Base-by-base conservation (phyloP, 2,888 invertebrate species). In the Odontocolon sp. region DNA sequence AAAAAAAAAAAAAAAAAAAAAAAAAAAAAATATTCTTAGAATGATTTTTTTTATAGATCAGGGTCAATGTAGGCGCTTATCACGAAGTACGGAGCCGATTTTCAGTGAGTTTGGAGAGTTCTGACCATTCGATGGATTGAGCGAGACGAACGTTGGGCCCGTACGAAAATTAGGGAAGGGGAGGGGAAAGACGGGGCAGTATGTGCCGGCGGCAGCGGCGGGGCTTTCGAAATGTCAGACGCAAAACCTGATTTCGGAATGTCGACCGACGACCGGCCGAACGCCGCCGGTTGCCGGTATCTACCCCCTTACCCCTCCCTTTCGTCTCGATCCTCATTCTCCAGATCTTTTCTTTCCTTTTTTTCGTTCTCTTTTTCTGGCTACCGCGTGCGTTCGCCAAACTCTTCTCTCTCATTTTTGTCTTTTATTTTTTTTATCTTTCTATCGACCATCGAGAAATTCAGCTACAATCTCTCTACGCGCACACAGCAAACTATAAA, bases 191-290 rank as follows among this genome's bases (percentile, higher is more conserved):
- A 75, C 47, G 18, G 36, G 71, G 77, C 77, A 77, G 72, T n/a
- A 14, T 63, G 68, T 57, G 69, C 80, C 68, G 69, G 75, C 66
- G 78, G 63, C 67, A 54, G 70, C 74, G 59, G 72, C 73, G 68
- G 63, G 71, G 45, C 77, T 70, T 63, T 66, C 75, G 81, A 85
- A 85, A 85, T 86, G 80, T 85, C 84, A 81, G 80, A 81, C 83
- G 80, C 80, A 83, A 83, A 85, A 86, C 85, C 84, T 82, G 84
- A 84, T 85, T 82, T 82, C 70, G 77, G 83, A 85, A 85, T 85
- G 85, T 81, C 77, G 83, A 74, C 71, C 78, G 80, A 78, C 79
- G 79, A 75, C 79, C 80, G 70, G 38, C n/a, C n/a, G n/a, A n/a
- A n/a, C 70, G 64, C 77, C 52, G 47, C 68, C 71, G 63, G 42